Conservation (phyloP, 2,888 invertebrate species). For the Chymomyza caudatula region DNA sequence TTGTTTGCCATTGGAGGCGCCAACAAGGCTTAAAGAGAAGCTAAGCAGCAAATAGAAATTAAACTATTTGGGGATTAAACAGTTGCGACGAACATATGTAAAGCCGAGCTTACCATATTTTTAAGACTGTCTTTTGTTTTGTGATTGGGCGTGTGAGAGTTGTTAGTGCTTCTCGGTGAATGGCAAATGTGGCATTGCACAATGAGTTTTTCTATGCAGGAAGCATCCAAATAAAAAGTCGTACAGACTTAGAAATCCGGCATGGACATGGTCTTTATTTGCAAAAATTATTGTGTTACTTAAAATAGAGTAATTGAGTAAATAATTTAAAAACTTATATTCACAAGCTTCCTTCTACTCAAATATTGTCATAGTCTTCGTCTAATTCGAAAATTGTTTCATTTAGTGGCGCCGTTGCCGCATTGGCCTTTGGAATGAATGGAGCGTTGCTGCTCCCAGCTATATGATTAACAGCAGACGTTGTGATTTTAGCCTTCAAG, state of each 20-base stretch:
- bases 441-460: constrained; percentile 48
- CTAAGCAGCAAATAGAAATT: neutral
- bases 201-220: neutral
- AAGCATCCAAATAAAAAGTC: neutral
- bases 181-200: neutral
- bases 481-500: constrained; percentile 44
- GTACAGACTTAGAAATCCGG: constrained; percentile 19
- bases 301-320: constrained; percentile 39
- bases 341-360: constrained; percentile 26
- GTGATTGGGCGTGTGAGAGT: neutral
- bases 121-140: neutral
- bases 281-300: constrained; percentile 32
- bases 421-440: constrained; percentile 55
- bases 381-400: constrained; percentile 76
- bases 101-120: neutral
- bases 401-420: constrained; percentile 46
- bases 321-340: constrained; percentile 59
- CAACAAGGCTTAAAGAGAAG: neutral
- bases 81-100: neutral
- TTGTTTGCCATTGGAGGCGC: neutral
- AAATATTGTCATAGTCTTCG: constrained; percentile 79
- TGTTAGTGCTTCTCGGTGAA: neutral
- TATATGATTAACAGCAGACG: constrained; percentile 43
- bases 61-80: neutral
- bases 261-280: constrained; percentile 34